Evolutionary conservation across 2,888 invertebrate genomes (phyloP), one percentile per base, ranked within the genome.

Genomic region (Auanema sp.): DNA sequence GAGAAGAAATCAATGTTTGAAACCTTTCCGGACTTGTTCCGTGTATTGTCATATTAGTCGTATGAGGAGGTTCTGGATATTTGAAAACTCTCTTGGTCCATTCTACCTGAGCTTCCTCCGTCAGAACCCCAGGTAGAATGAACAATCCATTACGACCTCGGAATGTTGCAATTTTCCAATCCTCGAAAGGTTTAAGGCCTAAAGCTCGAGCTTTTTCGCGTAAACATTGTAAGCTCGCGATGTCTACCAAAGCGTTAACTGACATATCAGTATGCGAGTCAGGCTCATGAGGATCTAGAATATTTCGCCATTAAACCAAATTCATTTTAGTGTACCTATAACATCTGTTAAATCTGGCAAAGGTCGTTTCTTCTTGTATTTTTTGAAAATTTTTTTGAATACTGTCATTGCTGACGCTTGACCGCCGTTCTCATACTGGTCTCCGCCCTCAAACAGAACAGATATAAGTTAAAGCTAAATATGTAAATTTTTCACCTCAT

Each of bases 351-450:
- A 85, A 78, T 89, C 88, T 0, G 91, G 90, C 58, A 87, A 86
- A 11, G 88, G 88, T 67, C 87, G 87, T 78, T 89, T 89, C 11
- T 89, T 87, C 85, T 92, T 92, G 77, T 90, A 92, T 85, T 90
- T 90, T 84, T 92, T 92, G 84, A 92, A 92, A 69, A 84, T 85
- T 41, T 24, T 16, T 44, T 58, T 65, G 58, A 63, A 63, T 10
- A 47, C 63, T 1, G 63, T 58, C 58, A 58, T 47, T 24, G 54
- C 55, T 1, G 25, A 23, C 33, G 33, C 14, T 21, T 55, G 56
- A 2, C 11, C n/a, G 41, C 57, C 62, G 41, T 56, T 62, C n/a
- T 56, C 56, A 41, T 61, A 61, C 33, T 61, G 61, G 51, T 61
- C 61, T 25, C 18, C n/a, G 2, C 52, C 51, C 18, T 53, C 16